A percentile compares a stretch with the other conserved stretches of the same genome.
Conservation (phyloP, 2,797 vertebrate species). For the Neosalanx taihuensis region DNA sequence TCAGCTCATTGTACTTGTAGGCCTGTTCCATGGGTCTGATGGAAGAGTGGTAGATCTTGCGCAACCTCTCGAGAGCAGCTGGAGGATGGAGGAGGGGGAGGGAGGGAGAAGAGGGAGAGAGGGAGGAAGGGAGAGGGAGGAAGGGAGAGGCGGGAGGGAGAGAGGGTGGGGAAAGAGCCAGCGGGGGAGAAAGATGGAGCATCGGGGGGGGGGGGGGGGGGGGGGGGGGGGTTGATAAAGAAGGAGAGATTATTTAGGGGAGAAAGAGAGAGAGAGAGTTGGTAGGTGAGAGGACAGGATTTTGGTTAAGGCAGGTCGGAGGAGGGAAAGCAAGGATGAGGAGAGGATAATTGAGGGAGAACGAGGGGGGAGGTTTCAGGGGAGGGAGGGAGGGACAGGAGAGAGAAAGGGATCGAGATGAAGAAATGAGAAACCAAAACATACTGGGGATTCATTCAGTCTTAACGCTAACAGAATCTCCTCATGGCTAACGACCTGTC, state of each 20-base stretch:
- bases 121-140: neutral
- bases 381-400: neutral
- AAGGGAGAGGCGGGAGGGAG: neutral
- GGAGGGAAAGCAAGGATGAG: neutral
- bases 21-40: slow-evolving; percentile 97
- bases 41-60: slow-evolving; percentile 92
- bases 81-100: neutral
- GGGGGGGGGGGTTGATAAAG: too few relatives aligned
- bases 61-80: slow-evolving; percentile 63
- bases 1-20: slow-evolving; percentile 96
- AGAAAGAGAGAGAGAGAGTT: too few relatives aligned
- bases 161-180: neutral
- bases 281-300: too few relatives aligned
- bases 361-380: too few relatives aligned
- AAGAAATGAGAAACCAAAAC: neutral
- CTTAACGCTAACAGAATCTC: too few relatives aligned
- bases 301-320: too few relatives aligned
- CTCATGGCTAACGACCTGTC: neutral
- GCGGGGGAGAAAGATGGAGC: neutral
- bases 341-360: neutral
- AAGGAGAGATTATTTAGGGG: too few relatives aligned
- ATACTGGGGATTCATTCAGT: too few relatives aligned
- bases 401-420: slow-evolving; percentile 4
- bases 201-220: neutral
- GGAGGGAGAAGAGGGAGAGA: neutral